Conservation (phyloP, 2,888 invertebrate species). For the Nesidiocoris tenuis region DNA sequence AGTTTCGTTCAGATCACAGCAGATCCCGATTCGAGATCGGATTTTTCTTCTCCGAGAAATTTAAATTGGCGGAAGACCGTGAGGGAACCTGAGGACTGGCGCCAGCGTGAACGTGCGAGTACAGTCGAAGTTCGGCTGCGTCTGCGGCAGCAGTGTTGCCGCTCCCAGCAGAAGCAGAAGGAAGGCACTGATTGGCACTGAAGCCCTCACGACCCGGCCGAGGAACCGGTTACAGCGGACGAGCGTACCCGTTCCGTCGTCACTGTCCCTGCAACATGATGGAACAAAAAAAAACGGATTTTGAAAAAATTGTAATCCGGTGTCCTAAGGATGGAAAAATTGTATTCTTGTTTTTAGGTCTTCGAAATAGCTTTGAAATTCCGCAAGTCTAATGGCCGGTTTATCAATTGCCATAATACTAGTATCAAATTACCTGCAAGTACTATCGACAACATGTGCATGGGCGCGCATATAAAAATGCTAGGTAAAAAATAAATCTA, state of each 20-base stretch:
- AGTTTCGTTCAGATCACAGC: not conserved
- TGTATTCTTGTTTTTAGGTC: too few relatives aligned
- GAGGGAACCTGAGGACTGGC: conserved; percentile 85
- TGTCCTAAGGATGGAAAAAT: too few relatives aligned
- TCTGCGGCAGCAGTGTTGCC: conserved; percentile 86
- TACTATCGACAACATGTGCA: too few relatives aligned
- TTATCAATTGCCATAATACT: too few relatives aligned
- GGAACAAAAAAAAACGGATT: not conserved
- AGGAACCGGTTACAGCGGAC: conserved; percentile 79
- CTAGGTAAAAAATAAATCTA: too few relatives aligned
- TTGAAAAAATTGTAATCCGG: too few relatives aligned
- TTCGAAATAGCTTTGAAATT: too few relatives aligned
- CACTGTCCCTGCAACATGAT: conserved; percentile 53
- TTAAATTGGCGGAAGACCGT: conserved; percentile 91
- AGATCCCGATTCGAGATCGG: too few relatives aligned
- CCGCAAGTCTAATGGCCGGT: too few relatives aligned
- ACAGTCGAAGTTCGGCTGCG: conserved; percentile 81
- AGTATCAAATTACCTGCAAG: too few relatives aligned
- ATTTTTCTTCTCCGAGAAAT: too few relatives aligned
- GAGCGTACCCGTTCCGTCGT: conserved; percentile 66
- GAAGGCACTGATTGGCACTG: conserved; percentile 91
- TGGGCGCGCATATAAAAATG: too few relatives aligned
- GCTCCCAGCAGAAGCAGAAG: conserved; percentile 90
- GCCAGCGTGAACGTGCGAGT: conserved; percentile 80
- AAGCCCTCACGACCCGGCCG: conserved; percentile 85